A percentile compares a stretch with the other conserved stretches of the same genome.
phyloP scores from a whole-genome alignment of 2,113 vertebrate species.

The Chaetodon trifascialis region DNA sequence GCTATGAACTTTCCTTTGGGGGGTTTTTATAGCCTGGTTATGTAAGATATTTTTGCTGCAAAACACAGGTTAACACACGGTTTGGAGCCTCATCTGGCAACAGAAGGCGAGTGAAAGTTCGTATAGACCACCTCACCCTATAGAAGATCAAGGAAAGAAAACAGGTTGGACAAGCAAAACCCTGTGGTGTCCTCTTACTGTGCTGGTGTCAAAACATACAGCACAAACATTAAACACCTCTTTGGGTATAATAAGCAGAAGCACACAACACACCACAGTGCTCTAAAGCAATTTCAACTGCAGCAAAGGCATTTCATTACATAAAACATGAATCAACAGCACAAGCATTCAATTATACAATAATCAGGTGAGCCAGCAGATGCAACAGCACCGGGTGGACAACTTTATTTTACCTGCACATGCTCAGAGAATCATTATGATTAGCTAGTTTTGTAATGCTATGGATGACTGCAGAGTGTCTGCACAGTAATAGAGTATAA shows the following conservation, averaged over 20 bases:
- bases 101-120: background rate
- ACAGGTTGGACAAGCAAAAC: constrained; percentile 23
- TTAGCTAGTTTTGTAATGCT: background rate
- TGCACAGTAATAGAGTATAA: background rate
- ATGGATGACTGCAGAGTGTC: constrained; percentile 5
- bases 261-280: background rate
- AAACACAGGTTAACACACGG: background rate
- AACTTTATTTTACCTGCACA: background rate
- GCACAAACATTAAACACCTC: background rate
- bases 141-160: constrained; percentile 19
- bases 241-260: background rate
- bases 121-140: background rate
- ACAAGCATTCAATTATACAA: background rate
- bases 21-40: background rate
- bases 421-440: background rate
- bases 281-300: background rate
- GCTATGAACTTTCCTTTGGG: background rate
- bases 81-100: background rate
- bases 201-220: background rate
- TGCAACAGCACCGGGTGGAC: background rate
- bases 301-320: background rate
- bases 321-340: background rate
- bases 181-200: background rate
- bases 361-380: background rate
- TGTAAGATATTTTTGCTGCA: background rate